Conservation (phyloP, 2,113 vertebrate species). For the Picathartes gymnocephalus region DNA sequence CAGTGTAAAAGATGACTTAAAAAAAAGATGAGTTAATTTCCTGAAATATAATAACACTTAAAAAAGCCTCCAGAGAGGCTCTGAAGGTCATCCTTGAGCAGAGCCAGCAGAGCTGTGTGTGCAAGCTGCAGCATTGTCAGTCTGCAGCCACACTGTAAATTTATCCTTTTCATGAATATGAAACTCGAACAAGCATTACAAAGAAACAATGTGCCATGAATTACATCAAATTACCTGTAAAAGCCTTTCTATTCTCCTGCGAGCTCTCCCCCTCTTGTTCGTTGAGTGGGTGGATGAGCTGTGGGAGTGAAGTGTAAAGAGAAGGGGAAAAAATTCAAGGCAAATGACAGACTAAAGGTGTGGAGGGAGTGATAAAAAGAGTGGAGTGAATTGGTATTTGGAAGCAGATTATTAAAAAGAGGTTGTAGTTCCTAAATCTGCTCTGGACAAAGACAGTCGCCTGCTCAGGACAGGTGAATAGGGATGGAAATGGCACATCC, state of each 20-base stretch:
- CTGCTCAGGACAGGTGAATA: fast-evolving
- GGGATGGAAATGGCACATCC: neutral
- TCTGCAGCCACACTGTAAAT: neutral
- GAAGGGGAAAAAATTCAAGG: conserved; percentile 19
- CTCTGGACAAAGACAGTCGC: neutral
- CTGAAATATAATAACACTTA: neutral
- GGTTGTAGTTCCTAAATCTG: neutral
- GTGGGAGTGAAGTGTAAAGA: conserved; percentile 50
- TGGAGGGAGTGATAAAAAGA: neutral
- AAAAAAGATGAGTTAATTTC: conserved; percentile 15
- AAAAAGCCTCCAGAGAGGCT: neutral
- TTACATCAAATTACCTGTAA: conserved; percentile 66
- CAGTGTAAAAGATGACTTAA: neutral
- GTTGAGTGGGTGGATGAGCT: conserved; percentile 24
- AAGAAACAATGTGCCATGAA: conserved; percentile 26
- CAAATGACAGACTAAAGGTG: conserved; percentile 35
- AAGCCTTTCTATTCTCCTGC: conserved; percentile 45
- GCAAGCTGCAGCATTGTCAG: neutral
- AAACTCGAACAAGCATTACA: neutral
- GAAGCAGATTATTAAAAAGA: neutral
- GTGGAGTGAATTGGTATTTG: neutral
- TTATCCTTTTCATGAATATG: neutral
- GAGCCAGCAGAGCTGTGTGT: neutral
- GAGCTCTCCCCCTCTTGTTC: conserved; percentile 18
- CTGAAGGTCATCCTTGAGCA: neutral